Percentiles rank a stretch among this genome's conserved stretches.
Evolutionary conservation across 2,888 invertebrate species (phyloP).

Genomic region (Aromia moschata): DNA sequence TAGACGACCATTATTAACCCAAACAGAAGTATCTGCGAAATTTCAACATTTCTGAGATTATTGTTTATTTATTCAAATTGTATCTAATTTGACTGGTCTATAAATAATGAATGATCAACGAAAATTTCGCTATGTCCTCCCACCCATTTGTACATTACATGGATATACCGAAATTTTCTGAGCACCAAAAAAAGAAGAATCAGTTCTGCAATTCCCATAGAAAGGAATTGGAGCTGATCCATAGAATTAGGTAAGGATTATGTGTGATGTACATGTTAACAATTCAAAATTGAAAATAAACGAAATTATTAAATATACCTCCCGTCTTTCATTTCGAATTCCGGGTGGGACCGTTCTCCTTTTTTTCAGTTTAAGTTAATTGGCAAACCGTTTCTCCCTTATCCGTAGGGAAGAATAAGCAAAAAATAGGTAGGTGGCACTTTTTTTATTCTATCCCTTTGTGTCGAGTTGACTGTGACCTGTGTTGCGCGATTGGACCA

Average conservation of each 20-base stretch:
- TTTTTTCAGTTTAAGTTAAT: conserved; percentile 46
- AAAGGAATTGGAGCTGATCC: conserved; percentile 32
- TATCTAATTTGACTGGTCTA: too few relatives aligned
- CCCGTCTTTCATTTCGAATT: conserved; percentile 52
- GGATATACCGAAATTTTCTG: conserved; percentile 61
- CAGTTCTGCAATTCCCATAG: conserved; percentile 40
- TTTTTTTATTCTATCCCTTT: conserved; percentile 49
- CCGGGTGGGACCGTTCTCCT: conserved; percentile 25
- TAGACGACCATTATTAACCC: too few relatives aligned
- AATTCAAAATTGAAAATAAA: conserved; percentile 65
- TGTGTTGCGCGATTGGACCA: conserved; percentile 40
- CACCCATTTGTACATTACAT: conserved; percentile 29
- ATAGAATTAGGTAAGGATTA: conserved; percentile 59
- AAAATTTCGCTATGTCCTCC: conserved; percentile 61
- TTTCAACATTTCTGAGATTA: too few relatives aligned
- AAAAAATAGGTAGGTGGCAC: conserved; percentile 61
- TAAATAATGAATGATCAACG: conserved; percentile 37
- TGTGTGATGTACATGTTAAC: conserved; percentile 65
- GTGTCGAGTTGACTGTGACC: conserved; percentile 31
- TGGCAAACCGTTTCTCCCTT: conserved; percentile 39
- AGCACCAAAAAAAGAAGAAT: conserved; percentile 57
- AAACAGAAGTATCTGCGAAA: too few relatives aligned
- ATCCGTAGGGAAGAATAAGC: conserved; percentile 33
- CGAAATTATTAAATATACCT: conserved; percentile 57
- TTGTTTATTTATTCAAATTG: too few relatives aligned